Conservation (phyloP, 2,888 invertebrate genomes). For the Melanostoma scalare region DNA sequence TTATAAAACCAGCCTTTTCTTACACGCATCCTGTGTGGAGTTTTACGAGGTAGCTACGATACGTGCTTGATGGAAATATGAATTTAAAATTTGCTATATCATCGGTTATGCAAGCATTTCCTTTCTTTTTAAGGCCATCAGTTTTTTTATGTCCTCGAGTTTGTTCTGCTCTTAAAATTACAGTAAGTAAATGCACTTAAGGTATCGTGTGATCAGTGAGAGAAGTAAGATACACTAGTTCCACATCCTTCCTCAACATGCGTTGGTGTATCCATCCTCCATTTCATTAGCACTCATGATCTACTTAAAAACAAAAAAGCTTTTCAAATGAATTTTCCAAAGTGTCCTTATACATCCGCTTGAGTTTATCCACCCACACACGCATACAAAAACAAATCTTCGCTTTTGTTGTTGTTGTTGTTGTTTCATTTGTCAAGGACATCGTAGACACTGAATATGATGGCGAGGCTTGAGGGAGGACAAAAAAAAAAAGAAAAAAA, state of each 20-base stretch:
- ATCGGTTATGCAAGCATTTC: too few species aligned
- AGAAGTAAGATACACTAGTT: constrained; percentile 43
- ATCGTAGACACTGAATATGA: constrained; percentile 38
- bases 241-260: constrained; percentile 7
- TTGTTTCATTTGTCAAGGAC: constrained; percentile 47
- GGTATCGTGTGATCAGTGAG: constrained; percentile 43
- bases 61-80: too few species aligned
- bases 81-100: too few species aligned
- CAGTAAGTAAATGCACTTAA: constrained; percentile 45
- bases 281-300: constrained; percentile 38
- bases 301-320: constrained; percentile 11
- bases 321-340: constrained; percentile 42
- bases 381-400: constrained; percentile 15
- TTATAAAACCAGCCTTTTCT: too few species aligned
- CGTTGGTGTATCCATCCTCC: background rate
- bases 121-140: too few species aligned
- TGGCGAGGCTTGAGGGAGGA: background rate
- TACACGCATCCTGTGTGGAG: too few species aligned
- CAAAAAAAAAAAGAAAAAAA: background rate
- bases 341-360: constrained; percentile 38
- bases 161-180: constrained; percentile 29
- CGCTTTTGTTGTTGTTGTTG: too few species aligned
- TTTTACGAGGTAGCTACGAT: too few species aligned
- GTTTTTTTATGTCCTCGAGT: too few species aligned
- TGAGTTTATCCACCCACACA: constrained; percentile 47